phyloP scores from a whole-genome alignment of 2,888 invertebrate genomes.

The Pachydiplax longipennis region DNA sequence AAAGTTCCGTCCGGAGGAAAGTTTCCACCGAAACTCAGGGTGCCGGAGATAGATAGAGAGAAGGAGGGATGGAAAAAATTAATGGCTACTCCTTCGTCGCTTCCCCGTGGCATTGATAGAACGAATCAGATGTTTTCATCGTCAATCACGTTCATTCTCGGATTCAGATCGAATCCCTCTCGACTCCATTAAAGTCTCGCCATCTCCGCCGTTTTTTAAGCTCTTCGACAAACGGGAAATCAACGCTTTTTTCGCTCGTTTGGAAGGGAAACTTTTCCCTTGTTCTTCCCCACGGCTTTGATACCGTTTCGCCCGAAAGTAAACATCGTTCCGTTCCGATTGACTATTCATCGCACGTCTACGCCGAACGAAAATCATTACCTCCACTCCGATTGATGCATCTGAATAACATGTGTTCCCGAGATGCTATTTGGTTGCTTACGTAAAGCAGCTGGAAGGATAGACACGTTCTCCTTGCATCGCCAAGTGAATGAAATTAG shows the following conservation, averaged over 20 bases:
- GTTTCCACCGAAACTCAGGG: no score
- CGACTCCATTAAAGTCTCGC: no score
- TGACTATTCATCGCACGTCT: not conserved
- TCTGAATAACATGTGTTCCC: not conserved
- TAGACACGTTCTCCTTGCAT: not conserved
- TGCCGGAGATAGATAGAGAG: no score
- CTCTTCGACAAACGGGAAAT: not conserved
- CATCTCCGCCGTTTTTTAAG: not conserved
- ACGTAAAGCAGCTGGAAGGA: not conserved
- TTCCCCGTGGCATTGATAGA: no score
- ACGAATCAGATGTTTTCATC: no score
- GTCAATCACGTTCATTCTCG: no score
- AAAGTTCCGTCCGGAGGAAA: no score
- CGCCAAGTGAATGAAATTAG: no score
- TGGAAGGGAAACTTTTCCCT: not conserved
- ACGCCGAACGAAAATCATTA: not conserved
- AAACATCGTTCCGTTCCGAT: not conserved
- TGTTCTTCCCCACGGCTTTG: not conserved
- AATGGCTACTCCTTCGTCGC: no score
- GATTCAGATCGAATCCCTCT: no score
- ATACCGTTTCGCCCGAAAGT: not conserved
- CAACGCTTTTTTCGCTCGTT: not conserved
- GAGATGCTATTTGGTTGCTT: not conserved
- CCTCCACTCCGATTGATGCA: not conserved
- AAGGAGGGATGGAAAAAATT: no score